These are phyloP conservation scores for Novumbra hubbsi DNA, from an alignment of 2,797 vertebrate genomes.

Conservation along the genomic window DNA sequence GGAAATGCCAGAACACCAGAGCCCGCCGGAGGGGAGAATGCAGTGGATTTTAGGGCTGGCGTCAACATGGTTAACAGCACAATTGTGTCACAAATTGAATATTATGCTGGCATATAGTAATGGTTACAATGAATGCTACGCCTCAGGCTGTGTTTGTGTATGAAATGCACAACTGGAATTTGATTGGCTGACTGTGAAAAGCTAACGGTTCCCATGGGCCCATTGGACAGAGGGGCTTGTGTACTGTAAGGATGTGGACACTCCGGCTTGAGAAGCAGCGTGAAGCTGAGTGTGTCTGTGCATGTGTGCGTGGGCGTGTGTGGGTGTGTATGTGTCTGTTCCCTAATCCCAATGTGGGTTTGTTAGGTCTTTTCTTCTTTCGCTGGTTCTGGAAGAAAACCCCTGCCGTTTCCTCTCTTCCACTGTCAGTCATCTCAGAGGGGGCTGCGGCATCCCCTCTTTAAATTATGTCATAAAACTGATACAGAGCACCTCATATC, in stretches of 20 bases:
- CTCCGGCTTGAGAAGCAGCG: not conserved
- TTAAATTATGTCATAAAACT: slow-evolving; percentile 9
- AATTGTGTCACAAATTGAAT: not conserved
- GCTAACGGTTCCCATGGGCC: slow-evolving; percentile 2
- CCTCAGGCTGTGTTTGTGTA: not conserved
- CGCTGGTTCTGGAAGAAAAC: slow-evolving; percentile 2
- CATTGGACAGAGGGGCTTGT: not conserved
- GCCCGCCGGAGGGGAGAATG: not conserved
- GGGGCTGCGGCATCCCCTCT: slow-evolving; percentile 1
- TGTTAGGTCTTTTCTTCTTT: not conserved
- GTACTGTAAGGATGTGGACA: not conserved
- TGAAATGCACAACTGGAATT: slow-evolving; percentile 1
- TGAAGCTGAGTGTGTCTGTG: not conserved
- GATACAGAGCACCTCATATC: not conserved
- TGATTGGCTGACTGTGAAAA: slow-evolving; percentile 2
- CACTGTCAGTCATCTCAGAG: slow-evolving; percentile 10
- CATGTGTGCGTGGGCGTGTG: not conserved
- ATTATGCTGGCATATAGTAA: not conserved
- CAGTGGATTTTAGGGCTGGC: not conserved
- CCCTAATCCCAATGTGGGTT: slow-evolving; percentile 3
- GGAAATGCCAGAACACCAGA: not conserved
- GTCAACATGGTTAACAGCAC: not conserved
- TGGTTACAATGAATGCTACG: not conserved
- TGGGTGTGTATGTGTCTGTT: not conserved
- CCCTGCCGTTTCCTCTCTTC: not conserved